Evolutionary conservation across 1,140 invertebrate genomes (phyloP).

Genomic region (Leptoteleia sp.): DNA sequence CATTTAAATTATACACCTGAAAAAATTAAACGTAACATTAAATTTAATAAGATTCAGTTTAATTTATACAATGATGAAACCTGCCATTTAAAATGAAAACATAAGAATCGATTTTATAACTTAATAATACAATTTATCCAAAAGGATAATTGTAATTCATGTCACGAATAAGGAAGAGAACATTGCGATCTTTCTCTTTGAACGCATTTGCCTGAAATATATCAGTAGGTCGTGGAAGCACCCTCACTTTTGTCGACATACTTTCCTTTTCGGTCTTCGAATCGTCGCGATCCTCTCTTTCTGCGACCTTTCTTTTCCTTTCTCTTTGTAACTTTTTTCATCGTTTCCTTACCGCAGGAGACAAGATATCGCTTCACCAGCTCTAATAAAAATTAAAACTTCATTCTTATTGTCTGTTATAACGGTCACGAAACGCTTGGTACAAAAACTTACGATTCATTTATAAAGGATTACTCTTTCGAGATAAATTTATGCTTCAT

Average conservation of each 20-base stretch:
- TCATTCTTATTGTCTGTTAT: conserved; percentile 44
- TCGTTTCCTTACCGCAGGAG: conserved; percentile 46
- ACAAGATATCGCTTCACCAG: conserved; percentile 27
- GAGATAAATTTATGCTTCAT: too few relatives aligned
- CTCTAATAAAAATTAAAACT: conserved; percentile 39
- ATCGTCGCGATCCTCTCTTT: conserved; percentile 55
- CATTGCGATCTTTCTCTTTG: conserved; percentile 57
- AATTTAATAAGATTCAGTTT: too few relatives aligned
- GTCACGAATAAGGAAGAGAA: conserved; percentile 54
- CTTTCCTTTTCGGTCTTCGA: conserved; percentile 73
- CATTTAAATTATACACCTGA: too few relatives aligned
- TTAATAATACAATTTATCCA: conserved; percentile 33
- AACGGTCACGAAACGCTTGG: conserved; percentile 18
- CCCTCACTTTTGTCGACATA: conserved; percentile 74
- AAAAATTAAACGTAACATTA: too few relatives aligned
- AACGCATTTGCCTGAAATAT: conserved; percentile 70
- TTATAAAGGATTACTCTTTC: conserved; percentile 14
- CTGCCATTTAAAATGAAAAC: conserved; percentile 18
- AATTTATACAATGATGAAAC: too few relatives aligned
- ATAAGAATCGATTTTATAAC: conserved; percentile 16
- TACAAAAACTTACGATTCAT: conserved; percentile 15
- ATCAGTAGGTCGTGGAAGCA: conserved; percentile 76
- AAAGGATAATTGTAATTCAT: conserved; percentile 56
- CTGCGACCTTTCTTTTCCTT: conserved; percentile 66
- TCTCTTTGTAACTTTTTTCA: conserved; percentile 65